These are phyloP conservation scores for Percopsis transmontana DNA, from an alignment of 2,113 vertebrate species.

Conservation along the genomic window DNA sequence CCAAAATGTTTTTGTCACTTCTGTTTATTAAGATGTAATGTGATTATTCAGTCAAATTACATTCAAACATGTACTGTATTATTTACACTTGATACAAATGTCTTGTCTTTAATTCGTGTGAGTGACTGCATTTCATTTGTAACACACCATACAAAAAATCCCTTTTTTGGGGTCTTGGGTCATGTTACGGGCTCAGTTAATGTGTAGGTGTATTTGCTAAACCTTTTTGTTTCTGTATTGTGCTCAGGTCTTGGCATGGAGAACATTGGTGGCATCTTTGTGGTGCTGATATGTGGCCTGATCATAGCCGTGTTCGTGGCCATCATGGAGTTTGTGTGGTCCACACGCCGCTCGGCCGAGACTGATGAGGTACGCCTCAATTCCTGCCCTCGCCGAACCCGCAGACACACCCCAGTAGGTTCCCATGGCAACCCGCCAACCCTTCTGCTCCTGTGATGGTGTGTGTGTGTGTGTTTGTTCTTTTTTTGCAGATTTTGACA, in stretches of 20 bases:
- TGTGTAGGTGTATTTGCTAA: neutral
- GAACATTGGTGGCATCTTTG: constrained; percentile 92
- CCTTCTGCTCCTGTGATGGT: constrained; percentile 45
- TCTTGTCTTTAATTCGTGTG: too few relatives aligned
- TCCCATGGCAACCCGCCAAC: constrained; percentile 65
- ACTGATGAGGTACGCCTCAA: constrained; percentile 89
- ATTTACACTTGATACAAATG: too few relatives aligned
- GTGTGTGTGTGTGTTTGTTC: constrained; percentile 33
- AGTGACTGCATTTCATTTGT: too few relatives aligned
- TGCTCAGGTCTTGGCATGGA: constrained; percentile 90
- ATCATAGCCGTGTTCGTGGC: constrained; percentile 93
- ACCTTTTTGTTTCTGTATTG: constrained; percentile 6
- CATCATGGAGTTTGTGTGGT: constrained; percentile 93
- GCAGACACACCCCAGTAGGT: constrained; percentile 83
- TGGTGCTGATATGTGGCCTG: constrained; percentile 92
- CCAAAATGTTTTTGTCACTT: too few relatives aligned
- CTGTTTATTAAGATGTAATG: too few relatives aligned
- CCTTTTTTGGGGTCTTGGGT: too few relatives aligned
- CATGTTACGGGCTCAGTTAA: neutral
- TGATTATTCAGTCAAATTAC: too few relatives aligned
- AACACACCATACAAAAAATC: too few relatives aligned
- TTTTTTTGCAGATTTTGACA: constrained; percentile 43
- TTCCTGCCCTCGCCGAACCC: constrained; percentile 77
- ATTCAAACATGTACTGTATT: too few relatives aligned
- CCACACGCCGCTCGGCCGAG: constrained; percentile 88